Evolutionary conservation across 2,888 invertebrate species (phyloP), one percentile per base, ranked within the genome.

Genomic region (Desoria tigrina): DNA sequence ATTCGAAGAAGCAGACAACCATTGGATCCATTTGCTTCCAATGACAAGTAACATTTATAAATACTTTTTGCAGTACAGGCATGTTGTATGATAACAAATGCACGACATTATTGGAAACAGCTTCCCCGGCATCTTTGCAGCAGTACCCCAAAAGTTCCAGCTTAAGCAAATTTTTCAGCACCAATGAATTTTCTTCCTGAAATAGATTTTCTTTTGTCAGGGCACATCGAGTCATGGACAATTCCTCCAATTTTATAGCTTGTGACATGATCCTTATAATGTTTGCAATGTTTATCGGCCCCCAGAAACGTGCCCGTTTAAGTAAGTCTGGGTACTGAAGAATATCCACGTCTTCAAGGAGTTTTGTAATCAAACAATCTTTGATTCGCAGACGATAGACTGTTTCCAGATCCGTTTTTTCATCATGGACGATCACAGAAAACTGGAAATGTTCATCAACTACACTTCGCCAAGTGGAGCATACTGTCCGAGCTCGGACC

Each of bases 371-470:
- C 23, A 69, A 39, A 23, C 64, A 64, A 37, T 69, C 69, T 27
- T 53, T 54, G 21, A 69, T 69, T 6, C 66, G 57, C 11, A 69
- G 32, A 1, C 62, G 42, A 28, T 62, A 58, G 0, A 69, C 37
- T 37, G 66, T 24, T 14, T 54, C 59, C 56, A 69, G 57, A 45
- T 69, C 65, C 2, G 69, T 60, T 59, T 64, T 67, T 18, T 64
- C 66, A 51, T 69, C 69, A 24, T 69, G 69, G 16, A 69, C 65
- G 51, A 66, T 67, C 6, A 66, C 64, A 6, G 64, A 58, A 24
- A 66, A 69, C 27, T 64, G 64, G 50, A 69, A 66, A 32, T 66
- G 66, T 1, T 62, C 54, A 42, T 69, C 69, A 4, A 69, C 66
- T 2, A 66, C 65, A 32, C 65, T 59, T 4, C 65, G 64, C 66